Base-by-base conservation (phyloP, 2,888 invertebrate species). In the Malthinus seriepunctatus region DNA sequence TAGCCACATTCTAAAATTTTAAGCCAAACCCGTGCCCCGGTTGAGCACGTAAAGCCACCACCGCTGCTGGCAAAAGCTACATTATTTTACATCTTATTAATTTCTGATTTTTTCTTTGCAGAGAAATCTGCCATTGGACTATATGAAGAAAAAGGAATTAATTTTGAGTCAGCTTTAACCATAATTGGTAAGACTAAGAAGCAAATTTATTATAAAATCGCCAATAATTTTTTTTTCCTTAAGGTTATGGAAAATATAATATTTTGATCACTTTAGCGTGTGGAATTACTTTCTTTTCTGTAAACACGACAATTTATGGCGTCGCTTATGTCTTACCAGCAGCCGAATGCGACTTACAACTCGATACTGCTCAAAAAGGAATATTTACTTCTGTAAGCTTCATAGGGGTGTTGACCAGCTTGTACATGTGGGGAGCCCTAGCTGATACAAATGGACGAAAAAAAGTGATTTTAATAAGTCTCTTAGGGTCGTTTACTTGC, bases 341-440 rank as follows among this genome's bases (percentile, higher is more conserved):
- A 0, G 89, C 89, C 1, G 82, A 85, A 62, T 89, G 90, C 69
- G 90, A 90, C 68, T 81, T 91, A 32, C 69, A 82, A 9, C 80
- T 90, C 8, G 80, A 83, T 7, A 87, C 88, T 0, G 81, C 83
- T 57, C 83, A 88, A 70, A 84, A 88, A 62, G 90, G 90, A 0
- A 79, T 86, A 14, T 82, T 91, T 56, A 90, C 88, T 69, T 86
- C 88, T 69, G 84, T 86, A 0, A 88, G 89, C 63, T 85, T 90
- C 79, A 79, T 86, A 39, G 90, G 89, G 63, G 86, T 89, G 31
- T 86, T 88, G 34, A 65, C 88, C 9, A 91, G 90, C 45, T 88
- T 91, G 0, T 88, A 89, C 76, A 76, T 91, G 53, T 91, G 92
- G 90, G 93, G 93, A 45, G 84, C 87, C 65, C 73, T 91, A 61